Percentiles rank a stretch among this genome's conserved stretches.
phyloP scores from a whole-genome alignment of 2,113 vertebrate species.

The Rhinolophus sinicus region DNA sequence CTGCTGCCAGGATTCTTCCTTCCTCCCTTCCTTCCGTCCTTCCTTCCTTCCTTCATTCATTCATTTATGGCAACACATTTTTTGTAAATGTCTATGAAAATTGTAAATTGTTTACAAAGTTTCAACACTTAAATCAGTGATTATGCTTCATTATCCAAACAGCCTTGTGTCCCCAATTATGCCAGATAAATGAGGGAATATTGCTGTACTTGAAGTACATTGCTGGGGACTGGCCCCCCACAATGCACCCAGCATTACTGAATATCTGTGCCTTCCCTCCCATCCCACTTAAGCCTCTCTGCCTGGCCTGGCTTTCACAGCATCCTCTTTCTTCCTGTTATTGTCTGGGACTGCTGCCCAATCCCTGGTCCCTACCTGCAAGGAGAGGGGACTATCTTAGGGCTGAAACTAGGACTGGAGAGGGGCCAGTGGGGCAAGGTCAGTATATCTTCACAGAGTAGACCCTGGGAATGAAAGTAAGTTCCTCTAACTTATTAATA shows the following conservation, averaged over 20 bases:
- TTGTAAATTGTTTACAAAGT: background rate
- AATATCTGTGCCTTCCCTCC: background rate
- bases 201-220: background rate
- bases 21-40: background rate
- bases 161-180: background rate
- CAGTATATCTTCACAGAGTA: slow-evolving; percentile 40
- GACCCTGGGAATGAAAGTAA: slow-evolving; percentile 42
- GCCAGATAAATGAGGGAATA: background rate
- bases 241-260: background rate
- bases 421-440: slow-evolving; percentile 13
- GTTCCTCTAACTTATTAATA: slow-evolving; percentile 62
- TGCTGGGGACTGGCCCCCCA: background rate
- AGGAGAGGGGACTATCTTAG: background rate
- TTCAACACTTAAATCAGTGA: background rate
- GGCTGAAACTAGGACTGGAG: slow-evolving; percentile 33
- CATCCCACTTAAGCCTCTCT: background rate
- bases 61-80: background rate
- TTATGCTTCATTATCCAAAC: slow-evolving; percentile 27
- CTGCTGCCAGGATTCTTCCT: background rate
- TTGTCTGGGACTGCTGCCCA: slow-evolving; percentile 6
- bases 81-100: background rate
- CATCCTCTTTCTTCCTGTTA: background rate
- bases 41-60: background rate
- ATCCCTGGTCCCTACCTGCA: slow-evolving; percentile 2
- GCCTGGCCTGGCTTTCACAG: background rate